Base-by-base conservation (phyloP, 2,113 vertebrate species). In the Pampusana beccarii region DNA sequence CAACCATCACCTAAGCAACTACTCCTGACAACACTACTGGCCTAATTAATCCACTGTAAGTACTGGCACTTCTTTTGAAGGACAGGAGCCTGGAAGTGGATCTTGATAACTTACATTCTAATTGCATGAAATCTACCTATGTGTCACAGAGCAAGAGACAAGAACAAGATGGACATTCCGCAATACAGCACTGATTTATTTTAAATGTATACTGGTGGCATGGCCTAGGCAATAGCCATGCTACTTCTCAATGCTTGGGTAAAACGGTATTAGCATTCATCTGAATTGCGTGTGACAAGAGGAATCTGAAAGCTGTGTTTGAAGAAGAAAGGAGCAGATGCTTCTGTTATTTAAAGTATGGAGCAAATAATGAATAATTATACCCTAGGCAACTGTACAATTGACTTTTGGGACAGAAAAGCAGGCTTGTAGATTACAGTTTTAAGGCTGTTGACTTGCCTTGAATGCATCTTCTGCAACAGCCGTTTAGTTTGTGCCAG, bases 391-490 rank as follows among this genome's bases (percentile, higher is more conserved):
- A 80, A 64, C 0, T 26, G 46, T 83, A 91, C 36, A 58, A 70
- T 0, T 61, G 38, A 66, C 71, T 77, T 72, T 10, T 40, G 64
- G 64, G 46, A 90, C 46, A 81, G 64, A 80, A 74, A 38, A 88
- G 44, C 23, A 64, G 14, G 51, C 83, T 51, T 80, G 56, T 51
- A 58, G 50, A 84, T 86, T 78, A 54, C 20, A 20, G 54, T 67
- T 91, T 92, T 78, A 67, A 80, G 67, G 64, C 4, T 93, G 80
- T 48, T 92, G 75, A 80, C 80, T 88, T 92, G 81, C n/a, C 51
- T 56, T 25, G 51, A 94, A 78, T 4, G 10, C 26, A 80, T 58
- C 9, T 58, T 67, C 88, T 64, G 38, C 80, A 86, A 26, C 56
- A 83, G 46, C 31, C 0, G 0, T 31, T 81, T 54, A 33, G 17